Conservation (phyloP, 1,140 invertebrate genomes). For the Parasteatoda tepidariorum region DNA sequence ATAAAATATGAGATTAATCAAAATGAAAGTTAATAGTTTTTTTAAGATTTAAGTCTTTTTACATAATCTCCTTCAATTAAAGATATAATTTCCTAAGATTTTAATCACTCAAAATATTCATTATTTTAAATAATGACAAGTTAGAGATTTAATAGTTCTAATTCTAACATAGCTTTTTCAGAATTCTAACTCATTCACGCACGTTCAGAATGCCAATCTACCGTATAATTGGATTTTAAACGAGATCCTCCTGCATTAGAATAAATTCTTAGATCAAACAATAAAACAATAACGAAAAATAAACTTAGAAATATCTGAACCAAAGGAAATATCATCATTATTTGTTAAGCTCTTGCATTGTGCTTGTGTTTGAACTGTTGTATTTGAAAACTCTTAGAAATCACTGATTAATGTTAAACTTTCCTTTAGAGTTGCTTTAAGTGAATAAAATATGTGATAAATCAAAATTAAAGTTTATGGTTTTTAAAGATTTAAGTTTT, state of each 20-base stretch:
- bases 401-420: too few relatives aligned
- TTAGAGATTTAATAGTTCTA: background rate
- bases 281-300: background rate
- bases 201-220: slow-evolving; percentile 7
- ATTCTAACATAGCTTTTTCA: background rate
- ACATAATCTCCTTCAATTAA: background rate
- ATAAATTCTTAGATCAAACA: background rate
- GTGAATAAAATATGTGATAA: too few relatives aligned
- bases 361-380: too few relatives aligned
- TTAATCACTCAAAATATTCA: background rate
- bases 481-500: background rate
- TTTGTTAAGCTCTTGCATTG: background rate
- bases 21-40: too few relatives aligned
- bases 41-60: background rate
- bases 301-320: background rate
- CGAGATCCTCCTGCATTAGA: slow-evolving; percentile 20
- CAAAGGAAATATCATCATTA: slow-evolving; percentile 16
- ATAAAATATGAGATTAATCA: too few relatives aligned
- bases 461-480: too few relatives aligned
- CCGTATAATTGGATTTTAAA: slow-evolving; percentile 52
- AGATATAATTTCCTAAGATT: background rate
- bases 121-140: background rate
- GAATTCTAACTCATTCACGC: background rate
- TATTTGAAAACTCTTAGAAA: too few relatives aligned
- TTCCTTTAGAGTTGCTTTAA: too few relatives aligned